Evolutionary conservation across 2,888 invertebrate species (phyloP), one percentile per base, ranked within the genome.

Genomic region (Dryomyza anilis): DNA sequence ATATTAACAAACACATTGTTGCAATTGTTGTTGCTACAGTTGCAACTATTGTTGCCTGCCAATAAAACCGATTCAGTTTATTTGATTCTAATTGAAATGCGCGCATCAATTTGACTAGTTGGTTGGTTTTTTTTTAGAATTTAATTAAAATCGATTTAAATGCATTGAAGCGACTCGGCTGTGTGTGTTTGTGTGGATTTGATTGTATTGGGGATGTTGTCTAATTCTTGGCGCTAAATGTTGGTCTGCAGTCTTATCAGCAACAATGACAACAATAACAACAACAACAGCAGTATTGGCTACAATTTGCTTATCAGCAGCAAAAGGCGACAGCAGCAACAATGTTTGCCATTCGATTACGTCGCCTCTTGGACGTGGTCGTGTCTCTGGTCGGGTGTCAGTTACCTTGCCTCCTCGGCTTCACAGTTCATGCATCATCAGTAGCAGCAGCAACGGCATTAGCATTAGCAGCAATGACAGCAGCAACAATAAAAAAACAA

Each of bases 121-220:
- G n/a, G n/a, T n/a, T n/a, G n/a, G n/a, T n/a, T n/a, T n/a, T n/a
- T n/a, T n/a, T n/a, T n/a, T n/a, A 25, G 48, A n/a, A 16, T 48
- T 60, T 25, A 46, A 60, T 60, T 60, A 36, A 60, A 33, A 48
- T 60, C 46, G 60, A 60, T 60, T 60, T 25, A 48, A 60, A 29
- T 60, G 60, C 60, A 60, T 60, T 55, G 55, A 19, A 23, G 36
- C 23, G 14, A 21, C 12, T 55, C 1, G 19, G 4, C 6, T 29
- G 21, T 21, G 55, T 53, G 43, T 33, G 50, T n/a, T n/a, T 50
- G 19, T 27, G n/a, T 4, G 29, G 21, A 25, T 46, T 19, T 36
- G 50, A 23, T 1, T 39, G 19, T 43, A 12, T n/a, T n/a, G n/a
- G 16, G 21, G 14, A 16, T 50, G 36, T 56, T 25, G 27, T 46